Conservation (phyloP, 2,888 invertebrate species). For the Marasmarcha lunaedactyla region DNA sequence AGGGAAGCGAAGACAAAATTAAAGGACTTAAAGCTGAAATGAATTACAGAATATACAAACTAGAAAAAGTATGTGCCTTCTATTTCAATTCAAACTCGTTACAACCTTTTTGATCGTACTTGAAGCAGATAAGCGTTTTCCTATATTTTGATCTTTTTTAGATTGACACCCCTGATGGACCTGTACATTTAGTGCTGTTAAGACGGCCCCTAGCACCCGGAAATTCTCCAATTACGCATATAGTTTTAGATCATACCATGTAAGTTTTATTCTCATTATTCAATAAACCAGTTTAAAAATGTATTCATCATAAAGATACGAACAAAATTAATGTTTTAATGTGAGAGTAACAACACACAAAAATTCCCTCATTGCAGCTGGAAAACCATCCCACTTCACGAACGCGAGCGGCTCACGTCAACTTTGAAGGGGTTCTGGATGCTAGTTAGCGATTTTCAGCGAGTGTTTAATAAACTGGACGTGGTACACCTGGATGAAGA, state of each 20-base stretch:
- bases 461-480: conserved; percentile 85
- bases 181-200: conserved; percentile 33
- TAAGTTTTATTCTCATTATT: conserved; percentile 20
- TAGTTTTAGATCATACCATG: conserved; percentile 28
- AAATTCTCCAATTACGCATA: conserved; percentile 28
- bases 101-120: no score
- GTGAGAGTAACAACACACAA: neutral
- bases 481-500: conserved; percentile 89
- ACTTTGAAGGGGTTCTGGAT: conserved; percentile 86
- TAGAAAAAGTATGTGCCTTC: conserved; percentile 73
- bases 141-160: conserved; percentile 14
- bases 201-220: conserved; percentile 33
- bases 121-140: no score
- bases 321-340: no score
- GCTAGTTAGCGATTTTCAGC: conserved; percentile 84
- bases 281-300: no score
- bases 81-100: no score
- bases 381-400: conserved; percentile 80
- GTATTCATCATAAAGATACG: no score
- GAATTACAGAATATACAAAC: conserved; percentile 81
- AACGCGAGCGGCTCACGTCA: conserved; percentile 78
- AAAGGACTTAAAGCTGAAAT: conserved; percentile 80
- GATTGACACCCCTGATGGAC: conserved; percentile 36
- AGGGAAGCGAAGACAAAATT: conserved; percentile 27
- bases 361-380: conserved; percentile 48